A percentile compares a stretch with the other conserved stretches of the same genome.
These are phyloP conservation scores for Etheostoma nigrum DNA, from an alignment of 2,797 vertebrate genomes.

Conservation along the genomic window DNA sequence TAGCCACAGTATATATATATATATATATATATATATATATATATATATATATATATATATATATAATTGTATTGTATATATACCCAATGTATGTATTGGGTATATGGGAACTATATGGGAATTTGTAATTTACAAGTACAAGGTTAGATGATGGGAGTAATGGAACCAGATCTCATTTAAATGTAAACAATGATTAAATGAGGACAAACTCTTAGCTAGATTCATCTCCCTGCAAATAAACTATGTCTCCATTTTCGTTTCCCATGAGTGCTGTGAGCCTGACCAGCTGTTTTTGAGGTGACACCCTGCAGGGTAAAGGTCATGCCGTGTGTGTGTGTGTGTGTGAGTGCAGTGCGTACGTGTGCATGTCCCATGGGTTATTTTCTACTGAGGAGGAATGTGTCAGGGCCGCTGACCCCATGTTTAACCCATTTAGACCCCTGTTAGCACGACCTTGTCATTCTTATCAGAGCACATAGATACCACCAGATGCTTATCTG, in stretches of 20 bases:
- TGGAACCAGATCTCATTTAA: neutral
- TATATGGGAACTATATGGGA: too few relatives aligned
- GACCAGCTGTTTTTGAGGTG: slow-evolving; percentile 58
- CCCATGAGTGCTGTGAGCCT: slow-evolving; percentile 20
- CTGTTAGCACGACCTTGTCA: slow-evolving; percentile 44
- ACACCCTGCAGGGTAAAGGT: slow-evolving; percentile 44
- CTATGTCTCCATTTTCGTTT: slow-evolving; percentile 15
- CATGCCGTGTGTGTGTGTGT: slow-evolving; percentile 32
- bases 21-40: too few relatives aligned
- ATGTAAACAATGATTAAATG: neutral
- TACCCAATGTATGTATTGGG: too few relatives aligned
- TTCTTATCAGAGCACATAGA: slow-evolving; percentile 13
- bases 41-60: too few relatives aligned
- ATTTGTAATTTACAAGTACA: too few relatives aligned
- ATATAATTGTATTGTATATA: too few relatives aligned
- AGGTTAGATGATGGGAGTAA: neutral
- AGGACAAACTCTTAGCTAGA: neutral
- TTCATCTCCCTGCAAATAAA: neutral
- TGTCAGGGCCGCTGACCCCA: slow-evolving; percentile 69
- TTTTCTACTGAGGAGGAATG: slow-evolving; percentile 68
- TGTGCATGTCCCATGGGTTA: slow-evolving; percentile 53
- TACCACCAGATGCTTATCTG: slow-evolving; percentile 3
- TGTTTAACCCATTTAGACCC: slow-evolving; percentile 59
- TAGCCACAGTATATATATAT: too few relatives aligned
- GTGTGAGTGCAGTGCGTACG: neutral